phyloP scores from a whole-genome alignment of 2,113 vertebrate species.

The Lepus timidus region DNA sequence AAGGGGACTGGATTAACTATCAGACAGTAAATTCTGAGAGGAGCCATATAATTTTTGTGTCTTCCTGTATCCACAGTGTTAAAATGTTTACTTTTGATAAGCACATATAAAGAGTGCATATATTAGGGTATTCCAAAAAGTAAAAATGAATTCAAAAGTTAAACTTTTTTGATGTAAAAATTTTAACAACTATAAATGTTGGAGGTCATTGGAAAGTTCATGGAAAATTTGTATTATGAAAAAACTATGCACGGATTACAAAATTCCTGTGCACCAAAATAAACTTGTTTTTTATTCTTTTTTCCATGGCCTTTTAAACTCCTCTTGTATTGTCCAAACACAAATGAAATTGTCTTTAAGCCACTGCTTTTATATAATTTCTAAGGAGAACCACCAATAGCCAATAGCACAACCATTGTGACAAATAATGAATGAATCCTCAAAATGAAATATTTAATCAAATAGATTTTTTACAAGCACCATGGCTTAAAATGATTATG shows the following conservation, averaged over 20 bases:
- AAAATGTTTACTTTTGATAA: neutral
- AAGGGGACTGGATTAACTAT: neutral
- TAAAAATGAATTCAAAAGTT: no score
- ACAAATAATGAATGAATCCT: neutral
- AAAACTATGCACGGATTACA: no score
- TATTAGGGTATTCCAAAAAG: no score
- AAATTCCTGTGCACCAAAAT: no score
- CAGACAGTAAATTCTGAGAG: neutral
- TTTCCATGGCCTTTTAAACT: no score
- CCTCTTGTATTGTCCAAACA: neutral
- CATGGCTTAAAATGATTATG: constrained; percentile 58
- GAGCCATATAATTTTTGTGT: neutral
- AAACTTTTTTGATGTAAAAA: no score
- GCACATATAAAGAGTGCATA: neutral
- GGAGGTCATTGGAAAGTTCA: no score
- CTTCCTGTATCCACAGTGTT: neutral
- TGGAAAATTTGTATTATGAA: no score
- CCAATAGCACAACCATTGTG: neutral
- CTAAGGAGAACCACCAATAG: neutral
- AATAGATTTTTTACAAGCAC: neutral
- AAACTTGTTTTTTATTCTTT: no score
- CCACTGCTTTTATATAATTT: neutral
- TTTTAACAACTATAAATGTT: no score
- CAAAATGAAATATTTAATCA: neutral
- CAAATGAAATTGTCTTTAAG: neutral